A percentile compares a stretch with the other conserved stretches of the same genome.
phyloP scores from a whole-genome alignment of 1,140 invertebrate species.

The Polypedilum pembai region DNA sequence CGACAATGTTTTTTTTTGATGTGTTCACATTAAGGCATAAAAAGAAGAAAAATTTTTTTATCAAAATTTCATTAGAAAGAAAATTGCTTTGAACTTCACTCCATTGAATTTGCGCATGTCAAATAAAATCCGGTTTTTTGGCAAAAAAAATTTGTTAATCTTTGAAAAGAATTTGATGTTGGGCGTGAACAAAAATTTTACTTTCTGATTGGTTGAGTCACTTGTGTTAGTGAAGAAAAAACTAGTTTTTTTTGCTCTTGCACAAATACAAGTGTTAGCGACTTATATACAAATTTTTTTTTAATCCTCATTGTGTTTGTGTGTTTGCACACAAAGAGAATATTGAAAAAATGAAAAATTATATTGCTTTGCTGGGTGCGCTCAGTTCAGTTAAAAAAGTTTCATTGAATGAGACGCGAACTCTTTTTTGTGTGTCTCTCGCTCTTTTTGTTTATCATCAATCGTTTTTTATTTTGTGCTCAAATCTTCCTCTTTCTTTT shows the following conservation, averaged over 20 bases:
- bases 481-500: not conserved
- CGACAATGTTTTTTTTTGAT: not conserved
- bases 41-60: not conserved
- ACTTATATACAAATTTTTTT: no score
- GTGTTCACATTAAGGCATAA: not conserved
- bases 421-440: not conserved
- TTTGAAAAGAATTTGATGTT: not conserved
- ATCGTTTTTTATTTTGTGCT: not conserved
- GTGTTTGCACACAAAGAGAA: not conserved
- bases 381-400: conserved; percentile 27
- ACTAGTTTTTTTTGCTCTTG: not conserved
- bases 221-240: not conserved
- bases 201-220: not conserved
- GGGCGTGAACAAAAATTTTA: conserved; percentile 9
- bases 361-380: not conserved
- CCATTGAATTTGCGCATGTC: conserved; percentile 2
- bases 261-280: not conserved
- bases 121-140: conserved; percentile 15
- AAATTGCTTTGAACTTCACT: not conserved
- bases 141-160: conserved; percentile 7
- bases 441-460: not conserved
- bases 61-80: not conserved
- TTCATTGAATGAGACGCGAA: conserved; percentile 26
- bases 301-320: not conserved
- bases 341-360: conserved; percentile 20